These are phyloP conservation scores for Urosaurus nigricauda DNA, from an alignment of 2,797 vertebrate species.

Conservation along the genomic window DNA sequence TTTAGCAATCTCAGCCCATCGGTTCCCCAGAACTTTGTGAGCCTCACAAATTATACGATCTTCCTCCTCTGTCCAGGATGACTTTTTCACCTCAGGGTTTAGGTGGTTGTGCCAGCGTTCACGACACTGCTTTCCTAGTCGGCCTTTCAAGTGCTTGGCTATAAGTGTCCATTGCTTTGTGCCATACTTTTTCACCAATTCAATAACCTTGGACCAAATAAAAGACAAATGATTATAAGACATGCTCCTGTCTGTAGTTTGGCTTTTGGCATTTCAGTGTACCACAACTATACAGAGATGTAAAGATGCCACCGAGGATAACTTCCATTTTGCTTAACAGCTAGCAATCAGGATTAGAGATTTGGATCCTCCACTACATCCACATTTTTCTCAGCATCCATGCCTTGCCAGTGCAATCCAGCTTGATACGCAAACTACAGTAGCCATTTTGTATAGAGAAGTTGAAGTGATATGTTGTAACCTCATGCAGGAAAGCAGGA, in stretches of 20 bases:
- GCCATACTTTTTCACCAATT: constrained; percentile 93
- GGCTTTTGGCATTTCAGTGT: neutral
- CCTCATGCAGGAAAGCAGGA: neutral
- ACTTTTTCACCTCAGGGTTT: constrained; percentile 97
- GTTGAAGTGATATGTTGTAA: neutral
- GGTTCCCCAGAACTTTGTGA: constrained; percentile 94
- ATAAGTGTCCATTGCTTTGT: constrained; percentile 97
- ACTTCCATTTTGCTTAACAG: neutral
- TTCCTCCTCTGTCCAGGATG: constrained; percentile 96
- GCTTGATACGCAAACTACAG: too few relatives aligned
- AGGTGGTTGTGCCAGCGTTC: constrained; percentile 99
- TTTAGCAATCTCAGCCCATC: constrained; percentile 98
- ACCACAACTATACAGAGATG: neutral
- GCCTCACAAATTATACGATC: constrained; percentile 97
- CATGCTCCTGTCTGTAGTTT: neutral
- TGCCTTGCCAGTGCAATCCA: neutral
- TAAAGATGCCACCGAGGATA: neutral
- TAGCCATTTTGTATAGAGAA: neutral
- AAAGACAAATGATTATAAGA: neutral
- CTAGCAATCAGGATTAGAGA: neutral
- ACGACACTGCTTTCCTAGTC: constrained; percentile 96
- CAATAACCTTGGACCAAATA: constrained; percentile 87
- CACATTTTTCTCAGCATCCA: neutral
- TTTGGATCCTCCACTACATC: neutral
- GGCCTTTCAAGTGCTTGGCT: constrained; percentile 95